phyloP scores from a whole-genome alignment of 2,888 invertebrate species.

The Caenorhabditis sp. region DNA sequence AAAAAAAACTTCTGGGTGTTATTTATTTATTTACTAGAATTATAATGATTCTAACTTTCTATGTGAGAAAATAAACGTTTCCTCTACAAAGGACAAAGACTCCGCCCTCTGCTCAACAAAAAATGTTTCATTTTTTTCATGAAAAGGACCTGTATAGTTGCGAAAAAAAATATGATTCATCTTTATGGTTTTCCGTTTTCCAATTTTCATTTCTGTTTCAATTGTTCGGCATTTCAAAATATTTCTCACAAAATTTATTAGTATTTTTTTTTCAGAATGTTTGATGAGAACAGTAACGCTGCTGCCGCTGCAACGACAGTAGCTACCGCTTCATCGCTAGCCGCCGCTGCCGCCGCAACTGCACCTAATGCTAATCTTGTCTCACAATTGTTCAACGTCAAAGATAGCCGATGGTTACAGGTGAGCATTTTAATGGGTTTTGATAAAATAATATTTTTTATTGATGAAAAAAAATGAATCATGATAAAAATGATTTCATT shows the following conservation, averaged over 20 bases:
- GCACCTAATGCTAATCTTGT: constrained; percentile 51
- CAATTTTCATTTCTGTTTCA: background rate
- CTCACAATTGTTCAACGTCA: constrained; percentile 90
- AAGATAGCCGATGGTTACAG: constrained; percentile 99
- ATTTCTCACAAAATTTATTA: background rate
- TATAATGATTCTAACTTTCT: too few species aligned
- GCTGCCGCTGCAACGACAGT: constrained; percentile 55
- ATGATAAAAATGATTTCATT: too few species aligned
- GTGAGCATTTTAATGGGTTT: constrained; percentile 29
- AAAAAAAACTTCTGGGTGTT: background rate
- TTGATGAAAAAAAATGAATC: background rate
- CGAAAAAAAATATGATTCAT: background rate
- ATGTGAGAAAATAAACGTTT: too few species aligned
- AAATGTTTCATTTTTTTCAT: background rate
- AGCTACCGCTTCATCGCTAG: constrained; percentile 50
- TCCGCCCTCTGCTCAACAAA: background rate
- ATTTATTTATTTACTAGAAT: background rate
- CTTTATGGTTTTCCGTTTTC: background rate
- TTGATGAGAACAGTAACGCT: constrained; percentile 68
- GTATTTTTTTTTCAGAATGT: constrained; percentile 43
- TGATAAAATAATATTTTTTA: background rate
- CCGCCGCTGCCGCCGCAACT: constrained; percentile 35
- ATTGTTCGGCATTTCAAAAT: background rate
- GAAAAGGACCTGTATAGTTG: background rate
- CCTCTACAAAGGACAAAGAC: too few species aligned